These are phyloP conservation scores for Caracal caracal DNA, from an alignment of 2,113 vertebrate species.

Conservation along the genomic window DNA sequence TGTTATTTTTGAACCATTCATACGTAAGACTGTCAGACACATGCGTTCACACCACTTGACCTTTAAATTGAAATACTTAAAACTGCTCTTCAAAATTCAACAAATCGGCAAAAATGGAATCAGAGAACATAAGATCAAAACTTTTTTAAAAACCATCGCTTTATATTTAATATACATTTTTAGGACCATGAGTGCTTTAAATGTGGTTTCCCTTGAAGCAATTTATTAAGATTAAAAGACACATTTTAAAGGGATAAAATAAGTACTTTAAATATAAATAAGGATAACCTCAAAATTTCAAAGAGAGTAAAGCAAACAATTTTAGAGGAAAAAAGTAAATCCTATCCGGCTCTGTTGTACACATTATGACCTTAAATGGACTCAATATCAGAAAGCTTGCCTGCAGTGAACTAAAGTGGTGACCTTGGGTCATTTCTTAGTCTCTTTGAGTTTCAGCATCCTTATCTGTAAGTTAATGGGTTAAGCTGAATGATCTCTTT, in stretches of 20 bases:
- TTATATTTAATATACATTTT: slow-evolving; percentile 59
- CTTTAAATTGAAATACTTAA: slow-evolving; percentile 79
- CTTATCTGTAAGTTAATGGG: neutral
- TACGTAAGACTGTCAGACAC: slow-evolving; percentile 78
- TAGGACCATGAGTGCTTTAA: neutral
- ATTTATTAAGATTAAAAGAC: slow-evolving; percentile 68
- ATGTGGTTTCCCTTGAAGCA: slow-evolving; percentile 55
- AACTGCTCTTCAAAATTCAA: slow-evolving; percentile 80
- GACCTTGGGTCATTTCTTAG: neutral
- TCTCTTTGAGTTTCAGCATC: neutral
- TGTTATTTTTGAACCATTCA: slow-evolving; percentile 62
- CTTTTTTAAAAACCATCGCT: slow-evolving; percentile 58
- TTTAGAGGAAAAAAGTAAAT: neutral
- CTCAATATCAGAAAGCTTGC: neutral
- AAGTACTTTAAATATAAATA: neutral
- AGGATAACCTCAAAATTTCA: slow-evolving; percentile 18
- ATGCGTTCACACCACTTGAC: slow-evolving; percentile 66
- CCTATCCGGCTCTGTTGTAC: neutral
- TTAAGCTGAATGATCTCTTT: neutral
- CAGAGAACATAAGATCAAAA: slow-evolving; percentile 76
- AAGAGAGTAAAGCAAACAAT: neutral
- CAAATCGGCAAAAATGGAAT: slow-evolving; percentile 74
- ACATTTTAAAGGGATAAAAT: neutral
- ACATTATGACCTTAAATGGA: neutral
- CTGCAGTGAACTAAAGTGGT: neutral